phyloP scores from a whole-genome alignment of 1,140 invertebrate genomes.

The Drosophila bifasciata region DNA sequence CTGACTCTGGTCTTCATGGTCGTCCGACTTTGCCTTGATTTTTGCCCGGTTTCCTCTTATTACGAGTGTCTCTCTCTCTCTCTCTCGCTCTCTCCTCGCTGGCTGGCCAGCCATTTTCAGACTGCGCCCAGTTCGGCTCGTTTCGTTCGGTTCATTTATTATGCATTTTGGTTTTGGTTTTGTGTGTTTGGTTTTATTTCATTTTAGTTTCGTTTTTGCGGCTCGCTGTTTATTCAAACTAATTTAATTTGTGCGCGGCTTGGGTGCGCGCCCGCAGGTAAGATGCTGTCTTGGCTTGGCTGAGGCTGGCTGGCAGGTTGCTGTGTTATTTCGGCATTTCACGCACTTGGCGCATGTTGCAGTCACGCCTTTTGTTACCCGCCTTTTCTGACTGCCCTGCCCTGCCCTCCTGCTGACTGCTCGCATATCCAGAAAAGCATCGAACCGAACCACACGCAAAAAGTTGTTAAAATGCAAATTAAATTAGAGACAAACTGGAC shows the following conservation, averaged over 20 bases:
- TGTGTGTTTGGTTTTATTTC: conserved; percentile 50
- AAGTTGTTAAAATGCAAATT: conserved; percentile 83
- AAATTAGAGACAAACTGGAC: conserved; percentile 77
- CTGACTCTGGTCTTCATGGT: conserved; percentile 43
- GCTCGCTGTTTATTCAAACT: conserved; percentile 81
- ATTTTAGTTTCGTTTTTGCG: conserved; percentile 49
- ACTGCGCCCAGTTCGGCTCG: conserved; percentile 52
- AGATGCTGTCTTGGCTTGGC: conserved; percentile 13
- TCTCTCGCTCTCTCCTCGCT: conserved; percentile 22
- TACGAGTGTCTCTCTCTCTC: too few species aligned
- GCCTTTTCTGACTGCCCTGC: too few species aligned
- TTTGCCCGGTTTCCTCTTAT: conserved; percentile 22
- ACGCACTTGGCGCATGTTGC: conserved; percentile 81
- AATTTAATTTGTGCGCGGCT: conserved; percentile 78
- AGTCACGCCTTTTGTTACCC: conserved; percentile 80
- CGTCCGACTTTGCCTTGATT: conserved; percentile 55
- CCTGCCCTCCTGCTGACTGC: too few species aligned
- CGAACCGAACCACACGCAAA: conserved; percentile 76
- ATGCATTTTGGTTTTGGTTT: conserved; percentile 66
- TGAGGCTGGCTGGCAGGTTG: conserved; percentile 59
- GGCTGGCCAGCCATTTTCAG: conserved; percentile 52
- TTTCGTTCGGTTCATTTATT: conserved; percentile 74
- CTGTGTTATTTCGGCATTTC: conserved; percentile 79
- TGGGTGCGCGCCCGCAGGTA: conserved; percentile 72
- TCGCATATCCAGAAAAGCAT: conserved; percentile 49